Conservation (phyloP, 2,113 vertebrate genomes). For the Tragelaphus scriptus region DNA sequence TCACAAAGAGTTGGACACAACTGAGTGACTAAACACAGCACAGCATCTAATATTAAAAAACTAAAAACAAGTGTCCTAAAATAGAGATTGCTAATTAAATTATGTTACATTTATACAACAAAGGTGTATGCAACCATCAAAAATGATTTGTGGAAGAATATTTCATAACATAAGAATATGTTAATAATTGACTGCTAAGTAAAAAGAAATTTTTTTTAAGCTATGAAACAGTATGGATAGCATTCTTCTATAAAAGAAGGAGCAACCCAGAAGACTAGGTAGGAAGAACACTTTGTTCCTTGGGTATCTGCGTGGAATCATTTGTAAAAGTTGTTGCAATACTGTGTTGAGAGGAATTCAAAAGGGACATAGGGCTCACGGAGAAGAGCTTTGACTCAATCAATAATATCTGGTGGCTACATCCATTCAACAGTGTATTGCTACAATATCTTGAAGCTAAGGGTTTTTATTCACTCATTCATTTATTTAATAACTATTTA, state of each 20-base stretch:
- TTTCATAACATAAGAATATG: background rate
- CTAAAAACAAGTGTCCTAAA: background rate
- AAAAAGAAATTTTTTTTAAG: background rate
- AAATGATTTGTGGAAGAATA: background rate
- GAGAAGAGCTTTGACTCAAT: background rate
- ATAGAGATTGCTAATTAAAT: background rate
- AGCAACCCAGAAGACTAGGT: background rate
- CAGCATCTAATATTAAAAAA: background rate
- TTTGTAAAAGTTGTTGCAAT: background rate
- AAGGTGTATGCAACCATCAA: background rate
- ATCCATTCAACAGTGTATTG: background rate
- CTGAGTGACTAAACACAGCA: background rate
- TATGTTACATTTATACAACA: background rate
- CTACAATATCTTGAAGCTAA: background rate
- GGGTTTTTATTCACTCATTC: background rate
- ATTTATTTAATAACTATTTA: background rate
- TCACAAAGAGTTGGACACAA: background rate
- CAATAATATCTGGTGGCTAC: background rate
- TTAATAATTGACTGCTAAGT: background rate
- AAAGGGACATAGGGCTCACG: fast-evolving
- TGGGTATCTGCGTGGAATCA: background rate
- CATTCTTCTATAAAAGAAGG: background rate
- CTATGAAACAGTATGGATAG: background rate
- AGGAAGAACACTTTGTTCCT: background rate
- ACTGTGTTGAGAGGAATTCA: background rate